Evolutionary conservation across 1,140 invertebrate species (phyloP).

Genomic region (Zelostemma sp.): DNA sequence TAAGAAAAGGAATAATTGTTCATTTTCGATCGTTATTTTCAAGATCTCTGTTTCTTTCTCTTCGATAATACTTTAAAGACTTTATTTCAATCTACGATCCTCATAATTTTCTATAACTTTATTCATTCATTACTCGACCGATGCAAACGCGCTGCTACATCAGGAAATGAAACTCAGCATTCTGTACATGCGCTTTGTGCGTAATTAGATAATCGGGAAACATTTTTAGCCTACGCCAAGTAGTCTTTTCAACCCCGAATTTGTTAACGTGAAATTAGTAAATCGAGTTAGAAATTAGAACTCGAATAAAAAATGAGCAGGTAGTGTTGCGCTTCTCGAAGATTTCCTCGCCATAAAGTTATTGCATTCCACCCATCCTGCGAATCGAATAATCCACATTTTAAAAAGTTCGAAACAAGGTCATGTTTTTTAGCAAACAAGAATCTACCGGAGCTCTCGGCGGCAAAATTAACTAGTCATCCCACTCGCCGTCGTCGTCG

Average conservation of each 20-base stretch:
- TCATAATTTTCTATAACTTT: neutral
- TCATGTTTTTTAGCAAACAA: no score
- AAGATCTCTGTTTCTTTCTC: neutral
- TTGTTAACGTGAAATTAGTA: neutral
- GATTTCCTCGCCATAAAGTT: no score
- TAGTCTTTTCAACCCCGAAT: neutral
- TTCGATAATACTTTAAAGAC: neutral
- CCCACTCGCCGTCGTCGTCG: constrained; percentile 79
- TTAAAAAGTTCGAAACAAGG: no score
- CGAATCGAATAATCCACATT: no score
- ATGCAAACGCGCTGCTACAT: neutral
- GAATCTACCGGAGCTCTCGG: no score
- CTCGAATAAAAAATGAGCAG: neutral
- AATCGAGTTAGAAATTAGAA: neutral
- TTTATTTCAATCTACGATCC: neutral
- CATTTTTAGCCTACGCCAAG: neutral
- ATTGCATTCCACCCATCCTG: no score
- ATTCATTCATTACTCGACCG: neutral
- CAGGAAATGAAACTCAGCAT: neutral
- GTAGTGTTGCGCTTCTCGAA: neutral
- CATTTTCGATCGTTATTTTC: neutral
- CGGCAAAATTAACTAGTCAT: constrained; percentile 67
- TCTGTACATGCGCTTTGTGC: constrained; percentile 1
- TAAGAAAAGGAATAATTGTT: no score
- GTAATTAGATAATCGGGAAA: neutral